phyloP scores from a whole-genome alignment of 2,113 vertebrate genomes.

The Laticauda colubrina region DNA sequence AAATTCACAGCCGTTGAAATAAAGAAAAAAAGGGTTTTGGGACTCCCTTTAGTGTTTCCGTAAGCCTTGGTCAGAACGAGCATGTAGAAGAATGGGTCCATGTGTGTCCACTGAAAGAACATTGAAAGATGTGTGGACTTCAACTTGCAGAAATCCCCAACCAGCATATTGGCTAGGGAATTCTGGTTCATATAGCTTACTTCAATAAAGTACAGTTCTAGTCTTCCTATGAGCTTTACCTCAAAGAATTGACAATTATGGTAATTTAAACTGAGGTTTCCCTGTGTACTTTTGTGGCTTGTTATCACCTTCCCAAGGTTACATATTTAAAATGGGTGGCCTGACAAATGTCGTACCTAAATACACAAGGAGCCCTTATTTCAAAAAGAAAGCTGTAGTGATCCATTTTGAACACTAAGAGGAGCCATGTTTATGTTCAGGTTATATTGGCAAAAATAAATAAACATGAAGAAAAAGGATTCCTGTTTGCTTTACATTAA shows the following conservation, averaged over 20 bases:
- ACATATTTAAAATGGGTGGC: background rate
- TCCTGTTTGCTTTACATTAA: fast-evolving
- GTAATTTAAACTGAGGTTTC: background rate
- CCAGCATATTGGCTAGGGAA: background rate
- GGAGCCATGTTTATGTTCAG: constrained; percentile 11
- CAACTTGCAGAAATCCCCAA: background rate
- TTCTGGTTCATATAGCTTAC: background rate
- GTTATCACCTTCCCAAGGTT: background rate
- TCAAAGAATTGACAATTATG: background rate
- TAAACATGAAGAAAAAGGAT: background rate
- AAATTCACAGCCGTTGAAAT: too few relatives aligned
- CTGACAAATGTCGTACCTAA: background rate
- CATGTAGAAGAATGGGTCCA: background rate
- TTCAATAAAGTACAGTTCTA: background rate
- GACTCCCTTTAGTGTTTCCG: too few relatives aligned
- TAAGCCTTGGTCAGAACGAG: too few relatives aligned
- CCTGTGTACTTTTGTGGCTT: background rate
- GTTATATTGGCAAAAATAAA: fast-evolving
- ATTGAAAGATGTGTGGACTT: background rate
- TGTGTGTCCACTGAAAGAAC: background rate
- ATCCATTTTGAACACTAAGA: constrained; percentile 35
- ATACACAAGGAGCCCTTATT: background rate
- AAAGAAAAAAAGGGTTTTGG: too few relatives aligned
- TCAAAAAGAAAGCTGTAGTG: background rate
- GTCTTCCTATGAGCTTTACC: background rate